phyloP scores from a whole-genome alignment of 2,888 invertebrate genomes.

The Melanargia galathea region DNA sequence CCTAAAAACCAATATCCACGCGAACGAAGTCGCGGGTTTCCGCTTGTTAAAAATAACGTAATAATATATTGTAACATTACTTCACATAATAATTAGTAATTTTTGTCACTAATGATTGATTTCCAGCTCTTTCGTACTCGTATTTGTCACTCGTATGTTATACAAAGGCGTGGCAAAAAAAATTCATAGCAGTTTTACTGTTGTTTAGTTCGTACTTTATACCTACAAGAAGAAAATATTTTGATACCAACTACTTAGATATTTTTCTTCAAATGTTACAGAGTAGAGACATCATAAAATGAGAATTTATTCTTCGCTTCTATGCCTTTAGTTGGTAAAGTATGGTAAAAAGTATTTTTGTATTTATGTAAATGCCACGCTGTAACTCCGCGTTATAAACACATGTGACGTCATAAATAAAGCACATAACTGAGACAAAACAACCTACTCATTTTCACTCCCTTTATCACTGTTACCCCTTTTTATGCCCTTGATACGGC shows the following conservation, averaged over 20 bases:
- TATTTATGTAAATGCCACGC: slow-evolving; percentile 14
- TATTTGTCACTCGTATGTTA: no score
- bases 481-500: slow-evolving; percentile 24
- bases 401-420: slow-evolving; percentile 36
- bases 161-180: not conserved
- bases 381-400: slow-evolving; percentile 26
- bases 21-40: no score
- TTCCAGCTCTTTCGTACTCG: no score
- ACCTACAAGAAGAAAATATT: not conserved
- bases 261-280: not conserved
- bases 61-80: no score
- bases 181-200: not conserved
- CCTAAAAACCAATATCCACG: no score
- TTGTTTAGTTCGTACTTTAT: not conserved
- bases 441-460: slow-evolving; percentile 26
- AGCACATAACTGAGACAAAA: slow-evolving; percentile 30
- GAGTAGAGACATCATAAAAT: slow-evolving; percentile 2
- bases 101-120: no score
- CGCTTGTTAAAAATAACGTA: no score
- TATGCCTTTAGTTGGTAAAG: slow-evolving; percentile 5
- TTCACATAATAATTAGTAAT: no score
- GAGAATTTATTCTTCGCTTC: not conserved
- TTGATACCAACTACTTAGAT: not conserved
- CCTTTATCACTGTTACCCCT: slow-evolving; percentile 30
- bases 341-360: slow-evolving; percentile 6